Conservation (phyloP, 1,140 invertebrate species). For the Oedothorax gibbosus region DNA sequence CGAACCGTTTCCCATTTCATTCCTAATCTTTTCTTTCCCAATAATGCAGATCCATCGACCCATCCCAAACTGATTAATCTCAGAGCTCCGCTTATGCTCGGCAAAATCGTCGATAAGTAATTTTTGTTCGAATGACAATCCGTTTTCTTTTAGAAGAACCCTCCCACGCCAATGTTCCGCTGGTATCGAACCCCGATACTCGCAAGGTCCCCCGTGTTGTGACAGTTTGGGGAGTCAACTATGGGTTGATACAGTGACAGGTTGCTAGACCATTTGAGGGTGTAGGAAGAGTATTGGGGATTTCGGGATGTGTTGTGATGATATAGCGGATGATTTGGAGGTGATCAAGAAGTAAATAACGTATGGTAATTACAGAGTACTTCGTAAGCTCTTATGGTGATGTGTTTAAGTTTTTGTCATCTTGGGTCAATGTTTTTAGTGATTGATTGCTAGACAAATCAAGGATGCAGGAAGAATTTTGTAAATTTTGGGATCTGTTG, state of each 20-base stretch:
- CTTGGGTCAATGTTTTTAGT: too few species aligned
- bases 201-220: conserved; percentile 2
- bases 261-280: conserved; percentile 18
- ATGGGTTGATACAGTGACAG: conserved; percentile 24
- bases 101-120: conserved; percentile 52
- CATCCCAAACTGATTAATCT: conserved; percentile 43
- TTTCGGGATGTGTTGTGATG: too few species aligned
- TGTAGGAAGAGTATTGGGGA: neutral
- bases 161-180: neutral
- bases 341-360: too few species aligned
- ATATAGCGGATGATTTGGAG: too few species aligned
- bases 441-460: too few species aligned
- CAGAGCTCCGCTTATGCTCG: conserved; percentile 15
- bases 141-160: conserved; percentile 4
- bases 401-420: too few species aligned
- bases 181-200: conserved; percentile 49
- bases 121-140: conserved; percentile 54
- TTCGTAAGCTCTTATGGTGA: too few species aligned
- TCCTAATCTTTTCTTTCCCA: conserved; percentile 39
- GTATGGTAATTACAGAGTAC: too few species aligned
- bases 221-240: neutral
- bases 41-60: conserved; percentile 37
- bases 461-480: too few species aligned
- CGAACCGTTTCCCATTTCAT: conserved; percentile 7
- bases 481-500: too few species aligned